Base-by-base conservation (phyloP, 2,888 invertebrate species). In the Drosophila engyochracea region DNA sequence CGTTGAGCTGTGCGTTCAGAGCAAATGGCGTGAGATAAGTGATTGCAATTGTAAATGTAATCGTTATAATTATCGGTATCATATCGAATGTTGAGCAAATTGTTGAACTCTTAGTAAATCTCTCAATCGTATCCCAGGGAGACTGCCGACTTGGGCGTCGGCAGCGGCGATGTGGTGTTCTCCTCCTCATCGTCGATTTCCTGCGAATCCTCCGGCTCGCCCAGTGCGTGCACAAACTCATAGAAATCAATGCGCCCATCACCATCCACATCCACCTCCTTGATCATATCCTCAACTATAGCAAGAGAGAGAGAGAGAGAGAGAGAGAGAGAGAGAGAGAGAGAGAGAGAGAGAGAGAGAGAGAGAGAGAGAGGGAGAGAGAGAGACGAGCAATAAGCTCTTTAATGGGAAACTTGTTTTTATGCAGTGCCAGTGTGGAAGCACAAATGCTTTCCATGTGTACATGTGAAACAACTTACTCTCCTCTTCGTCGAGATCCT, bases 221-320 rank as follows among this genome's bases (percentile, higher is more conserved):
- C 97, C 9, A 97, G 94, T 0, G 97, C 97, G 88, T 97, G 95
- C 3, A 97, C 97, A 74, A 94, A 94, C 96, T 98, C 98, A 91
- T 98, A 96, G 94, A 98, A 98, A 93, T 98, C 98, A 90, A 98
- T 98, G 79, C 97, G 95, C 3, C 98, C 98, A 92, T 98, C 98
- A 1, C 98, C 98, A 92, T 98, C 98, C 3, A 98, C 97, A 91
- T 98, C 98, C 10, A 98, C 98, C 94, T 98, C 98, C 91, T 98
- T 97, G 91, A 98, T 98, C 98, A 98, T 98, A 92, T 98, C 98
- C 93, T 98, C 98, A 93, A 98, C 98, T 98, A 94, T 95, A 22
- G 6, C 19, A 47, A 53, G 16, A 14, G 30, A 30, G 30, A 30
- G 6, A 1, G 19, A 53, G 2, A 25, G 5, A 22, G 6, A 28